Base-by-base conservation (phyloP, 2,113 vertebrate species). In the Bubo bubo region DNA sequence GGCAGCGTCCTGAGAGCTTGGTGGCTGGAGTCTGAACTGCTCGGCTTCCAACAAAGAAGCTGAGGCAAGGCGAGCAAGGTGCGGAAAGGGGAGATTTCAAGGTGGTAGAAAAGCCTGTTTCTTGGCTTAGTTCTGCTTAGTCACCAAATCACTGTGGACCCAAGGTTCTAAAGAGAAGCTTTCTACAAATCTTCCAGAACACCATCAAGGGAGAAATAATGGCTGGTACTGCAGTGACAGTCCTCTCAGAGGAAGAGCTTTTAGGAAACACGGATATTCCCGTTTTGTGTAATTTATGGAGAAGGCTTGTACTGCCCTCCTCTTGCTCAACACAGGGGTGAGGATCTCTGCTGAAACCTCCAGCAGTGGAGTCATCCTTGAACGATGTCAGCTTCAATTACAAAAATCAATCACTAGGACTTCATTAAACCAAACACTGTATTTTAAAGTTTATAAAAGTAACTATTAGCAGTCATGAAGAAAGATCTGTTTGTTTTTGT, bases 401-500 rank as follows among this genome's bases (percentile, higher is more conserved):
- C 1, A 1, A 85, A 96, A 93, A 95, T 90, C 84, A 90, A n/a
- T 97, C 73, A 77, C 32, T 58, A 76, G 27, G 70, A 84, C 94
- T 81, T 94, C 41, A 55, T 95, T 94, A 95, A 97, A 39, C 71
- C 24, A 8, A 94, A 12, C 32, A 20, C 68, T 22, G 12, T 80
- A 58, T 93, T 90, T 95, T 75, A 75, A 96, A 86, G 84, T 95
- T 97, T 90, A 62, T 71, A 62, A 22, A 95, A 97, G 79, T 97
- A 94, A 64, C 79, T 95, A 15, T 97, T 95, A 96, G 72, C 66
- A 85, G 88, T 95, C 84, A 86, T 35, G 82, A 94, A 91, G 71
- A 86, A 93, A 93, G 53, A 95, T 91, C 59, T 82, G 83, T 83
- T 93, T 97, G 93, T 79, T 95, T 93, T 93, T 84, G 26, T 71